Evolutionary conservation across 1,140 invertebrate genomes (phyloP), one percentile per base, ranked within the genome.

Genomic region (Drosophila neocordata): DNA sequence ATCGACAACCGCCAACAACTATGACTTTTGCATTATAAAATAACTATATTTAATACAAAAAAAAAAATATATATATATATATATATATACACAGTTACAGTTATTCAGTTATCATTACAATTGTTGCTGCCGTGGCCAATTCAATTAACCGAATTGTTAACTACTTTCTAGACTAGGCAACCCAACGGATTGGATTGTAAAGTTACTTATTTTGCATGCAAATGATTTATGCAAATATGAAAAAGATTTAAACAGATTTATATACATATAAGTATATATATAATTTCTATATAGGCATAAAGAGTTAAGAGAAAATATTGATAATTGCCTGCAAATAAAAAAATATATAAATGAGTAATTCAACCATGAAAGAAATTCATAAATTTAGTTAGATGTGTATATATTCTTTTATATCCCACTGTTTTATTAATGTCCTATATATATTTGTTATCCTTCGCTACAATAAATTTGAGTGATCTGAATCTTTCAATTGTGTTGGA

Each of bases 161-260:
- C 5, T 34, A 38, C 57, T 59, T 56, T 56, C 53, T 55, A 55
- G 52, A 34, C 60, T 37, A 4, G 52, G 24, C 13, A 18, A 9
- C 22, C 22, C 22, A 48, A 15, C 56, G 35, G 1, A 31, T 24
- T 31, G 6, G 27, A 31, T 7, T 31, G 7, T 31, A 31, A 6
- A 31, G 4, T 6, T 31, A 24, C 22, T 24, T 24, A 2, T 24
- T 63, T 80, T 18, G 69, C 75, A 69, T 73, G 77, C 64, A 70
- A 84, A 84, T 85, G 63, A 68, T 66, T 84, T 84, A 85, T 80
- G 77, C 59, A 84, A 84, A 85, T 77, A 20, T 20, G 20, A 24
- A 24, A 24, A 24, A 24, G 2, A 24, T 4, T 24, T 24, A 24
- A 24, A 24, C 22, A 24, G 22, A 74, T 68, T 48, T 62, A 53